Evolutionary conservation across 2,888 invertebrate species (phyloP).

Genomic region (Sminthurides aquaticus): DNA sequence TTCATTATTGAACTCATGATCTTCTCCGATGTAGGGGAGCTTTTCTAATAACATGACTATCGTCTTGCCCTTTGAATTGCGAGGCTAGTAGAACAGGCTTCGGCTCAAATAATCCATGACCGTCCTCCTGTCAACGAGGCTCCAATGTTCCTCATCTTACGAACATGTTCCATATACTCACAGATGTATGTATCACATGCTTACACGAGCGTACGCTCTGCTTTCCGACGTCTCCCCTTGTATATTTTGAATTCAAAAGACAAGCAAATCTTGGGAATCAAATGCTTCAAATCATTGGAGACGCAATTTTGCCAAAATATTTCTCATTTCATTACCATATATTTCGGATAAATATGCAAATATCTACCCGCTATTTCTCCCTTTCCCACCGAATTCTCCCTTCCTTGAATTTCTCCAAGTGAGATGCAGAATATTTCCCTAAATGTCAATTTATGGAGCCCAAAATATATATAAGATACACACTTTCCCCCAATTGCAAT

Average conservation of each 20-base stretch:
- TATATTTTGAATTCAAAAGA: too few relatives aligned
- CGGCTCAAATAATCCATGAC: too few relatives aligned
- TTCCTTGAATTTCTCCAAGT: neutral
- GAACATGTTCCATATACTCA: too few relatives aligned
- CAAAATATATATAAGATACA: neutral
- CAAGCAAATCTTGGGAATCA: neutral
- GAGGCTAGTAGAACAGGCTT: too few relatives aligned
- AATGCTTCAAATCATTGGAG: neutral
- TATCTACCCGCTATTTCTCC: neutral
- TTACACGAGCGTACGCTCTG: too few relatives aligned
- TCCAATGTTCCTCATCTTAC: too few relatives aligned
- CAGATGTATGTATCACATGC: too few relatives aligned
- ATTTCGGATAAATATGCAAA: neutral
- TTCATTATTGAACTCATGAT: neutral
- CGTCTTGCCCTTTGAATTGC: too few relatives aligned
- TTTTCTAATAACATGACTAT: too few relatives aligned
- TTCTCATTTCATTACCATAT: neutral
- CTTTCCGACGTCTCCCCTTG: too few relatives aligned
- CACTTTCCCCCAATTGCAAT: neutral
- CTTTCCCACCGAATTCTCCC: neutral
- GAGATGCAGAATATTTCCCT: too few relatives aligned
- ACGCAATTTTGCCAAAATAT: neutral
- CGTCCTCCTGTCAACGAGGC: too few relatives aligned
- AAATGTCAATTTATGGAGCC: neutral
- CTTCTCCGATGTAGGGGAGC: neutral